Base-by-base conservation (phyloP, 2,888 invertebrate species). In the Notodonta ziczac region DNA sequence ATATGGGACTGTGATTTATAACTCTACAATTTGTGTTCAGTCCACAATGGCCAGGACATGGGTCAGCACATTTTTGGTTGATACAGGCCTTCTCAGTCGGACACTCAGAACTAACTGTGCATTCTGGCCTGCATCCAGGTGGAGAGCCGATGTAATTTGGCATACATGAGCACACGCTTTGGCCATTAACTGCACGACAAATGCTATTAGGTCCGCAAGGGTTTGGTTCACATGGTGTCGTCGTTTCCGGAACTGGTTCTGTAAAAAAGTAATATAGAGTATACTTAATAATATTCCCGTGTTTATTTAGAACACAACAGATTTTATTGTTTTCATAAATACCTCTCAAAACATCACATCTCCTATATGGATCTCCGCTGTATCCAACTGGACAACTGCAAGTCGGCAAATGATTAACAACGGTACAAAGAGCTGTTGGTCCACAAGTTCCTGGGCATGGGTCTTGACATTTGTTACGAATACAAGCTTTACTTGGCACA, bases 371-470 rank as follows among this genome's bases (percentile, higher is more conserved):
- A 89, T 97, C 96, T 53, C 97, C 97, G 40, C 95, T 94, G 80
- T 95, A 97, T 53, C 96, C 96, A 64, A 88, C 83, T 12, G 94
- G 85, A 81, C 97, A 97, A 55, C 94, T 95, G 82, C 97, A 96
- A 57, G 94, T 90, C 51, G 96, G 96, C 76, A 97, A 83, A 88
- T 97, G 96, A 72, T 96, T 96, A 10, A 96, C 94, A 44, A 96
- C 96, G 74, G 94, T 94, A 82, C 97, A 97, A 24, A 95, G 90
- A 8, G 97, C 96, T 78, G 96, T 95, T 66, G 94, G 94, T 6
- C 96, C 97, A 82, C 97, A 97, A 13, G 95, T 96, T 63, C 97
- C 97, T 9, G 96, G 96, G 74, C 97, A 97, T 40, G 97, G 97
- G 85, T 97, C 96, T 78, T 94, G 93, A 82, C 97, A 97, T 88